Conservation (phyloP, 2,797 vertebrate genomes). For the Phyllotis vaccarum region DNA sequence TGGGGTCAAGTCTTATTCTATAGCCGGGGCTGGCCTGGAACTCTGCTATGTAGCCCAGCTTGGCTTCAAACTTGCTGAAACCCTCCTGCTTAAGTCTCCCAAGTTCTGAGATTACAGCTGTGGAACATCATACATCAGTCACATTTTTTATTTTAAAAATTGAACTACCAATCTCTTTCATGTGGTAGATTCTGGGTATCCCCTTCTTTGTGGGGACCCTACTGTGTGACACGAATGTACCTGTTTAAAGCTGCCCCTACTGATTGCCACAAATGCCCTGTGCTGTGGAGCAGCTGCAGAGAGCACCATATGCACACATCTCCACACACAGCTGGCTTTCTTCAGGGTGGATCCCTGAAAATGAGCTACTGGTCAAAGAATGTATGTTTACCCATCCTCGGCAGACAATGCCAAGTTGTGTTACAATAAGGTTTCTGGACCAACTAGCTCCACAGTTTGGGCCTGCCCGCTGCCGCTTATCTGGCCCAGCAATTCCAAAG, state of each 20-base stretch:
- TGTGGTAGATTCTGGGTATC: neutral
- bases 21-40: neutral
- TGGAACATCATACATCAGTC: neutral
- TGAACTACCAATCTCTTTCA: neutral
- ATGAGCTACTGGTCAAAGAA: neutral
- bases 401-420: neutral
- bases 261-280: too few species aligned
- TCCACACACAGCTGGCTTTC: neutral
- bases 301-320: fast-evolving
- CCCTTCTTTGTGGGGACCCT: neutral
- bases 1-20: neutral
- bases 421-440: too few species aligned
- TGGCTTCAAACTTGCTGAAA: neutral
- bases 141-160: neutral
- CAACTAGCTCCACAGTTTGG: too few species aligned
- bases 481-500: too few species aligned
- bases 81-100: neutral
- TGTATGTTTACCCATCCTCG: neutral
- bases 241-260: too few species aligned
- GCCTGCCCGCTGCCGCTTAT: too few species aligned
- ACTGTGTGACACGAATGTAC: neutral
- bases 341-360: neutral
- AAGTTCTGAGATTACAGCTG: neutral
- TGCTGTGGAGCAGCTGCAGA: neutral
- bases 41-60: neutral